Evolutionary conservation across 1,140 invertebrate genomes (phyloP), one percentile per base, ranked within the genome.

Genomic region (Temnothorax curvispinosus): DNA sequence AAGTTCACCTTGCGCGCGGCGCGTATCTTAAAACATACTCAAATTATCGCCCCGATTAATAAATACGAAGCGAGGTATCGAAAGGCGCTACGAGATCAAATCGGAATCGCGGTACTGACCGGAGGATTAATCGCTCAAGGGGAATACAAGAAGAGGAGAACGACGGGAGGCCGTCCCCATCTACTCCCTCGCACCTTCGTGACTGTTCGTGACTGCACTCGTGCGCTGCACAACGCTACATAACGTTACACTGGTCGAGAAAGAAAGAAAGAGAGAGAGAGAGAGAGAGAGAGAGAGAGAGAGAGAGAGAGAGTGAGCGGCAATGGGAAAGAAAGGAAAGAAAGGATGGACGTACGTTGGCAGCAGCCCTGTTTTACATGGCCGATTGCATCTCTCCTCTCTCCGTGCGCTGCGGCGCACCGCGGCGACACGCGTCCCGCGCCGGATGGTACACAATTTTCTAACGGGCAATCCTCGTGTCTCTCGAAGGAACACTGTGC

Each of bases 341-440:
- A 50, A 54, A n/a, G 41, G 75, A 13, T 54, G 64, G 72, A 80
- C 85, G 86, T 85, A 82, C 84, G 77, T 86, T 89, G 80, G 82
- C 89, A 88, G 87, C 84, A 87, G 87, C 67, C 58, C 89, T 89
- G 87, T 76, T 89, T 89, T 88, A 92, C 87, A 90, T 89, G 84
- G 75, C 11, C 86, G 91, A 91, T 89, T 87, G 88, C 87, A 91
- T 91, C 89, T 86, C 85, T 77, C 47, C 60, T 69, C 76, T 64
- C 77, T 67, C 35, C 77, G 77, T 80, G 69, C 89, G 21, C 67
- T 67, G 62, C 62, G 62, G 32, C 60, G 76, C 76, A 60, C 60
- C 71, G 52, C 69, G 60, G 86, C 78, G 86, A 88, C 88, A 89
- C 72, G 87, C 89, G 77, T 72, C 67, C 86, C 60, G 44, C 60